A percentile compares a stretch with the other conserved stretches of the same genome.
These are phyloP conservation scores for Eupeodes luniger DNA, from an alignment of 2,888 invertebrate species.

Conservation along the genomic window DNA sequence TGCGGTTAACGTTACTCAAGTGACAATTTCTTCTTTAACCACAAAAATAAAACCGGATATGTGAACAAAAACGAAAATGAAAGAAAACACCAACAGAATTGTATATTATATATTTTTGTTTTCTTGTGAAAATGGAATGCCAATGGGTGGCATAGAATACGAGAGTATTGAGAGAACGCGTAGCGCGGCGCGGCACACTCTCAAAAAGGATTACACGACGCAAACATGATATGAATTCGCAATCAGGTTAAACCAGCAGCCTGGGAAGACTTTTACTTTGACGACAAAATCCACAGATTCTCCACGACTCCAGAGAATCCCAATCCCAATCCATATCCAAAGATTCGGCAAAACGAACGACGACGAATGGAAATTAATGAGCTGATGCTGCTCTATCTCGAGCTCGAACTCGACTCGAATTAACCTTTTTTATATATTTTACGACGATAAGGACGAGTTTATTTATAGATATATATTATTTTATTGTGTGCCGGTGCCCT, in stretches of 20 bases:
- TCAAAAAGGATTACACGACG: slow-evolving; percentile 73
- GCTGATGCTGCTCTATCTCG: slow-evolving; percentile 33
- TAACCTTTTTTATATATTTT: slow-evolving; percentile 54
- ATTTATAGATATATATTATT: slow-evolving; percentile 19
- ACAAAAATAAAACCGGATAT: slow-evolving; percentile 61
- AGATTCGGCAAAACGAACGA: slow-evolving; percentile 32
- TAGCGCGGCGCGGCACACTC: slow-evolving; percentile 49
- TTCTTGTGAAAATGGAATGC: not conserved
- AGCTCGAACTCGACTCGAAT: not conserved
- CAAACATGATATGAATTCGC: slow-evolving; percentile 72
- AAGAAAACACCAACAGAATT: slow-evolving; percentile 24
- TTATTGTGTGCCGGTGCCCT: slow-evolving; percentile 16
- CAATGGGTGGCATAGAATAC: slow-evolving; percentile 1
- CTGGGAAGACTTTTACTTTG: slow-evolving; percentile 9
- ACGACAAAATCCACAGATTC: slow-evolving; percentile 25
- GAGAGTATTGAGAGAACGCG: too few species aligned
- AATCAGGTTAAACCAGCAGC: slow-evolving; percentile 61
- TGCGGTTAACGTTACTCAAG: slow-evolving; percentile 50
- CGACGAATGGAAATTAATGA: slow-evolving; percentile 75
- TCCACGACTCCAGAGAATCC: not conserved
- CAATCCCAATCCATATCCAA: not conserved
- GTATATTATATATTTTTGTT: not conserved
- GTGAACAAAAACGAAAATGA: slow-evolving; percentile 20
- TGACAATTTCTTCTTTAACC: slow-evolving; percentile 74
- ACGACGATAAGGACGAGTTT: slow-evolving; percentile 12